Base-by-base conservation (phyloP, 2,797 vertebrate genomes). In the Myiotriccus ornatus region DNA sequence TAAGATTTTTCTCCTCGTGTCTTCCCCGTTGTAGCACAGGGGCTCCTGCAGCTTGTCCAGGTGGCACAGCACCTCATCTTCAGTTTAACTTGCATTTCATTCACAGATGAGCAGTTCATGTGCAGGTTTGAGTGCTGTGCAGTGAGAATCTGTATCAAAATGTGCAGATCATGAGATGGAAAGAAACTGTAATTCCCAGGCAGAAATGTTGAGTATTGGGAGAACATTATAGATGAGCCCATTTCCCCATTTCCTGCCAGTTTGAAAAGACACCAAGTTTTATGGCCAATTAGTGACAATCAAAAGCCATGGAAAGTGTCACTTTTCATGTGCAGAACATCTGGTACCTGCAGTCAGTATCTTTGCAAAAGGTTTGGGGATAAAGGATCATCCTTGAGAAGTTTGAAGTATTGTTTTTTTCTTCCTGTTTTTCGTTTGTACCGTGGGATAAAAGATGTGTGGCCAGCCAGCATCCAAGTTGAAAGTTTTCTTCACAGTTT, bases 261-360 rank as follows among this genome's bases (percentile, higher is more conserved):
- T 49, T 62, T 41, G 32, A 71, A 70, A 87, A 80, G 81, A 15
- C 27, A 50, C 32, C 73, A 59, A 53, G 37, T 69, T 84, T 92
- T 93, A 78, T 86, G 55, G 56, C 49, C 65, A 89, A 50, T 89
- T 87, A 84, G 47, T 81, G 94, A 23, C 85, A 69, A 55, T 91
- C 76, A 69, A 7, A 95, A 95, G n/a, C 82, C n/a, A 41, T 53
- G 62, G 57, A 24, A 78, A 81, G 87, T 78, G 89, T 80, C 50
- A 8, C n/a, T 74, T 92, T 52, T 86, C 62, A 55, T 43, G 30
- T 87, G 71, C 49, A 77, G 41, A 80, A 87, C 56, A 59, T 82
- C 68, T 91, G 82, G 49, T 57, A 49, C 74, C 34, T 89, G 28
- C 81, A 79, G 46, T 63, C 49, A 11, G 27, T 65, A 10, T 71